Conservation (phyloP, 53 echinoderm and acorn worm genomes). For the Antedon mediterranea region DNA sequence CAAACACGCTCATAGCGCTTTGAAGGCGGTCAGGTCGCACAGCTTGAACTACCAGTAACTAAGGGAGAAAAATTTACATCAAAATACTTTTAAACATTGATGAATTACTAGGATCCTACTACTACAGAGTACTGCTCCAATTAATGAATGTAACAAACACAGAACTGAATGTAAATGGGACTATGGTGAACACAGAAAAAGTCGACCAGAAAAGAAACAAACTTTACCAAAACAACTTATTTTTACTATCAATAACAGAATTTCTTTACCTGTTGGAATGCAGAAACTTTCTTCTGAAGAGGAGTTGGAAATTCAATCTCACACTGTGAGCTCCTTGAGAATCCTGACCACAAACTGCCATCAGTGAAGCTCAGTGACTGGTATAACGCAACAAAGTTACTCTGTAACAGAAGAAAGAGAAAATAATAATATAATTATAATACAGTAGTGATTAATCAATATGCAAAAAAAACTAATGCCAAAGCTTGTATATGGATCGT, state of each 20-base stretch:
- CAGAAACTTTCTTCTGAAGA: constrained; percentile 74
- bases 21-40: constrained; percentile 86
- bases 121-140: no score
- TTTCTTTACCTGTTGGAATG: constrained; percentile 73
- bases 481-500: no score
- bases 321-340: constrained; percentile 91
- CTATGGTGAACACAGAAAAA: no score
- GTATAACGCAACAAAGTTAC: constrained; percentile 22
- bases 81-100: neutral
- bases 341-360: constrained; percentile 58
- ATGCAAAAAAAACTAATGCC: no score
- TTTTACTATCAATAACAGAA: no score
- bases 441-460: no score
- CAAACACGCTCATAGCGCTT: constrained; percentile 90
- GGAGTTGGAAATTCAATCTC: constrained; percentile 87
- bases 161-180: no score
- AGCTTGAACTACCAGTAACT: constrained; percentile 82
- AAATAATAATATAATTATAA: no score
- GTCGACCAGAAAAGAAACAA: no score
- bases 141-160: no score
- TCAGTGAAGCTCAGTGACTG: constrained; percentile 68
- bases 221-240: no score
- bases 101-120: no score
- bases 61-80: neutral
- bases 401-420: constrained; percentile 1